Conservation (phyloP, 2,113 vertebrate genomes). For the Donacobius atricapilla region DNA sequence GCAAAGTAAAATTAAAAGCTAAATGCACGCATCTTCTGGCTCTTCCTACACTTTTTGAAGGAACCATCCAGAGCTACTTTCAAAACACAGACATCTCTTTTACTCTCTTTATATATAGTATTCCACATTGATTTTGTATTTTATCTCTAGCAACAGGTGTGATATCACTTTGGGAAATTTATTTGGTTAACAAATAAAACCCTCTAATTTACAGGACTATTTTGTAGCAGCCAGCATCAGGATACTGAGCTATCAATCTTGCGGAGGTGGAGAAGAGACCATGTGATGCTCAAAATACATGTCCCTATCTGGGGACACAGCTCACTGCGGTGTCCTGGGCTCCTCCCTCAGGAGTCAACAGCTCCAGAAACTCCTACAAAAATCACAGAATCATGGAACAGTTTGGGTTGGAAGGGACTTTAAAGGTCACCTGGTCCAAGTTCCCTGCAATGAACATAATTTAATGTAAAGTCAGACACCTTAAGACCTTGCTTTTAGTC, state of each 20-base stretch:
- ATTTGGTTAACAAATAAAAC: neutral
- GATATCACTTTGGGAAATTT: neutral
- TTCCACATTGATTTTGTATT: neutral
- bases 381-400: neutral
- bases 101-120: neutral
- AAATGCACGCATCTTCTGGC: neutral
- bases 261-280: neutral
- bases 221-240: neutral
- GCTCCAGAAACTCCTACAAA: neutral
- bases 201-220: neutral
- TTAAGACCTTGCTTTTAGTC: neutral
- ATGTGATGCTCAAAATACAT: neutral
- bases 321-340: neutral
- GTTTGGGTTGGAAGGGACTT: neutral
- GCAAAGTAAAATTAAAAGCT: neutral
- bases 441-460: neutral
- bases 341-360: neutral
- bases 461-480: neutral
- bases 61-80: neutral
- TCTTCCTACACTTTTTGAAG: neutral
- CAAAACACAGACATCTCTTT: accelerated
- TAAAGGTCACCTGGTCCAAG: neutral
- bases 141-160: neutral
- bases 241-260: neutral
- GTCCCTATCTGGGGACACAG: neutral